These are phyloP conservation scores for Galagoides demidoff DNA, from an alignment of 2,797 vertebrate genomes.

Conservation along the genomic window DNA sequence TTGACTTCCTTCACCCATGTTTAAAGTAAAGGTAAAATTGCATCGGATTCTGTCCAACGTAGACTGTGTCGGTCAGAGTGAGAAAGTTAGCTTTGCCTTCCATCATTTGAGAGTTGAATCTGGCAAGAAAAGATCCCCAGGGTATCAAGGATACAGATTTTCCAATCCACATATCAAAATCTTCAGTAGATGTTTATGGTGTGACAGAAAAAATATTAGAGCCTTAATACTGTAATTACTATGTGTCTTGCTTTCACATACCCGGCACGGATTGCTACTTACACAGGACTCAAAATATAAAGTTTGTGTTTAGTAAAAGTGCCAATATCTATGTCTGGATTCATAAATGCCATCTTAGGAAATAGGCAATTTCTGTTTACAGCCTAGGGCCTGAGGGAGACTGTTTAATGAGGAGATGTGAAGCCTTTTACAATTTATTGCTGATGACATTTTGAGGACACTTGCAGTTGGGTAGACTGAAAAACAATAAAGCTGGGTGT, in stretches of 20 bases:
- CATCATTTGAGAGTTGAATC: conserved; percentile 55
- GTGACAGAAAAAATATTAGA: conserved; percentile 64
- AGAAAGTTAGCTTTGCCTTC: conserved; percentile 16
- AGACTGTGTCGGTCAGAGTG: conserved; percentile 58
- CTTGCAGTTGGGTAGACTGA: conserved; percentile 83
- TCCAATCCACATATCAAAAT: conserved; percentile 61
- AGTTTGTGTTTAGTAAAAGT: conserved; percentile 64
- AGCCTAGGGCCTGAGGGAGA: conserved; percentile 88
- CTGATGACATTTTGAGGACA: conserved; percentile 92
- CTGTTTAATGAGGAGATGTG: conserved; percentile 90
- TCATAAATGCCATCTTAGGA: conserved; percentile 76
- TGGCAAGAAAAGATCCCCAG: conserved; percentile 76
- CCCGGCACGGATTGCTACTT: conserved; percentile 40
- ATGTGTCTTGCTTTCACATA: background rate
- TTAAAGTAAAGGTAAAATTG: background rate
- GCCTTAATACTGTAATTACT: conserved; percentile 50
- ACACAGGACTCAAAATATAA: conserved; percentile 46
- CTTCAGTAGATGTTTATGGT: background rate
- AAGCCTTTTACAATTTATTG: conserved; percentile 90
- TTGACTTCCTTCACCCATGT: background rate
- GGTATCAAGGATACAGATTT: conserved; percentile 5
- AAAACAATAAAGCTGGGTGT: conserved; percentile 85
- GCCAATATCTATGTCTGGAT: conserved; percentile 64
- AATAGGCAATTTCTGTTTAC: conserved; percentile 83
- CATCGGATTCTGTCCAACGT: background rate